Base-by-base conservation (phyloP, 2,888 invertebrate species). In the Byasa hedistus region DNA sequence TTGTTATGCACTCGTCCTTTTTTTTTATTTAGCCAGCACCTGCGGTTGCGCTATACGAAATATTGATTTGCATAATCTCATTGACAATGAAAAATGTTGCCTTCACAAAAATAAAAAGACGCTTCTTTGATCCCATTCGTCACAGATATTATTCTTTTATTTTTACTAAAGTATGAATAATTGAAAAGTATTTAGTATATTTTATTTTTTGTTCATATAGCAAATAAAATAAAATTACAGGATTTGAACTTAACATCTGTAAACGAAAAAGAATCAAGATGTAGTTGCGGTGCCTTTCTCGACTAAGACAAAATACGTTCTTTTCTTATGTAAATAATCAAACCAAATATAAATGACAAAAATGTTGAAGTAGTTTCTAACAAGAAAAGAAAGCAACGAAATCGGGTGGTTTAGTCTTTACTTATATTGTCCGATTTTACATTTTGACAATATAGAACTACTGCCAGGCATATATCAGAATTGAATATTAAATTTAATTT, bases 1-100 rank as follows among this genome's bases (percentile, higher is more conserved):
- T 79, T 79, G 77, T 79, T 62, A 77, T 76, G 77, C 77, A 80
- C 78, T 78, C 79, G 74, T 15, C 80, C 79, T 79, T 78, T 81
- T 80, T 82, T 81, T 80, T 82, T 84, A 84, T 84, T 84, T 65
- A 51, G 69, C 75, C 73, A 72, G 77, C 79, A 83, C 81, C 83
- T 85, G 84, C 83, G 76, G 76, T 70, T 60, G 59, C 65, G 68
- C 54, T 23, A 56, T 51, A 55, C 62, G 59, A 71, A 69, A 70
- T 70, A 65, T 68, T 64, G 64, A 64, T 68, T 65, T 57, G 68
- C 39, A 51, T 66, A 52, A 57, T 61, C 32, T 39, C n/a, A 54
- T 22, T 54, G 52, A 22, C 52, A n/a, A 5, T 48, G 48, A 48
- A 48, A 48, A n/a, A 48, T n/a, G 12, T 48, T 48, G n/a, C 7